Conservation (phyloP, 1,140 invertebrate genomes). For the Sminthurides bifidus region DNA sequence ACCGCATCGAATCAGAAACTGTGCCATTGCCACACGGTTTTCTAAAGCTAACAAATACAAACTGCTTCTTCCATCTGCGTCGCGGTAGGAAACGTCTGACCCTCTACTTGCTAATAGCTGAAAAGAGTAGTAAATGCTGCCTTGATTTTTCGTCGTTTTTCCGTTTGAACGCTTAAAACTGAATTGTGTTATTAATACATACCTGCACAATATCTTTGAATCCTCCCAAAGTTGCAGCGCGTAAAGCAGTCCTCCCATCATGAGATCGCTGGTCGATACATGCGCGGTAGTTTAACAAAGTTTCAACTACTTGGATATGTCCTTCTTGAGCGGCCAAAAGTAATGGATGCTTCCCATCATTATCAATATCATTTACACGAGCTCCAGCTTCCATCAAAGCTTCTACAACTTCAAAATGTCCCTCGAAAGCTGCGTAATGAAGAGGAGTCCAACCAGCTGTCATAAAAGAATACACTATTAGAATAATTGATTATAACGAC, state of each 20-base stretch:
- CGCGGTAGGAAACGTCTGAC: conserved; percentile 77
- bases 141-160: neutral
- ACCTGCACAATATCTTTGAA: conserved; percentile 47
- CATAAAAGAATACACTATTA: conserved; percentile 15
- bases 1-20: conserved; percentile 62
- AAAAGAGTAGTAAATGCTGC: neutral
- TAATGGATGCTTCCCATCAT: conserved; percentile 83
- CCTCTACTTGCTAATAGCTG: conserved; percentile 53
- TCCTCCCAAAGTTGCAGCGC: conserved; percentile 72
- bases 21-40: conserved; percentile 71
- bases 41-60: conserved; percentile 84
- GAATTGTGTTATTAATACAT: neutral
- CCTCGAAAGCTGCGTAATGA: conserved; percentile 86
- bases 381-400: conserved; percentile 81
- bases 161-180: neutral
- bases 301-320: conserved; percentile 55
- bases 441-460: conserved; percentile 79
- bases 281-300: conserved; percentile 60
- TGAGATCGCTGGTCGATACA: conserved; percentile 79
- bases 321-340: conserved; percentile 82
- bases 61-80: conserved; percentile 82
- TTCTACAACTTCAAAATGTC: conserved; percentile 75
- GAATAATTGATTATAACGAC: neutral
- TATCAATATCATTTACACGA: conserved; percentile 78
- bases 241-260: conserved; percentile 89